Conservation (phyloP, 2,888 invertebrate genomes). For the Flabesymbios commensalis region DNA sequence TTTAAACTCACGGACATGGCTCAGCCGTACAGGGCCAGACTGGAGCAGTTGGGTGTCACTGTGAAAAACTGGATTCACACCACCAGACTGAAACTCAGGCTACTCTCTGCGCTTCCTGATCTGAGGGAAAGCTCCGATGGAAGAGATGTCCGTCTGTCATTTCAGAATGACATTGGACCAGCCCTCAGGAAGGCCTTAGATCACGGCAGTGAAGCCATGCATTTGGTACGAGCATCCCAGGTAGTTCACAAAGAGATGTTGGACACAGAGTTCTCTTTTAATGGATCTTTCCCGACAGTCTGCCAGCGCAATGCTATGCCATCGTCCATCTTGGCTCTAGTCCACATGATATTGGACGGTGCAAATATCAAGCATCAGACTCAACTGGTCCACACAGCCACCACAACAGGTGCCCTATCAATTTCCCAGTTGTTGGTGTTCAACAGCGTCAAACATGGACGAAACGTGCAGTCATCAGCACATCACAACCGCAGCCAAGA, state of each 20-base stretch:
- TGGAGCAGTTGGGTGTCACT: background rate
- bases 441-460: conserved; percentile 1
- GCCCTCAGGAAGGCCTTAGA: background rate
- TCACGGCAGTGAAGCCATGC: background rate
- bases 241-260: background rate
- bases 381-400: background rate
- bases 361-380: background rate
- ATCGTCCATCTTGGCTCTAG: background rate
- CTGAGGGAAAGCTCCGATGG: background rate
- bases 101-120: background rate
- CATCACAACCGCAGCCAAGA: background rate
- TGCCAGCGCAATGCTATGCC: too few species aligned
- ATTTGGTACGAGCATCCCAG: background rate
- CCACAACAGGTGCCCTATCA: background rate
- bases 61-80: background rate
- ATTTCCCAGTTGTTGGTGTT: background rate
- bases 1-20: background rate
- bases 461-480: background rate
- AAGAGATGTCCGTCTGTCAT: background rate
- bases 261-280: background rate
- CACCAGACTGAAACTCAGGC: conserved; percentile 1
- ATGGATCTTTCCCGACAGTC: too few species aligned
- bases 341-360: background rate
- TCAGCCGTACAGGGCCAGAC: background rate
- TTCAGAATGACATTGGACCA: background rate